Conservation (phyloP, 2,888 invertebrate species). For the Noctua comes region DNA sequence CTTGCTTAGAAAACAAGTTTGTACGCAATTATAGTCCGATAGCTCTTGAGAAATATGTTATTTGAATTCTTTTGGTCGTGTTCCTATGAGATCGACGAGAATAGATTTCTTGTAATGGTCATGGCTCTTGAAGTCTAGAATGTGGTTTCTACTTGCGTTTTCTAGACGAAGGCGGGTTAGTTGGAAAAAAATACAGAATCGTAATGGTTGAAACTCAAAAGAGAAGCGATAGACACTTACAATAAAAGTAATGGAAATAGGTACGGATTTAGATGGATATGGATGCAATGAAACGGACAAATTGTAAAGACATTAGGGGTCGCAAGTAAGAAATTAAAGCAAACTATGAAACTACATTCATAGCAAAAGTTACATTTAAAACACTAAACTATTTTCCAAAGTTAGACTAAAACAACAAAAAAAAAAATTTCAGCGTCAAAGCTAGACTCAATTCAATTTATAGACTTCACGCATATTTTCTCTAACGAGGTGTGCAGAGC, state of each 20-base stretch:
- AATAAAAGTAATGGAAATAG: neutral
- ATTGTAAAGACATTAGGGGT: neutral
- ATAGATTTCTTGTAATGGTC: slow-evolving; percentile 46
- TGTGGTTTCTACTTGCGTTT: slow-evolving; percentile 32
- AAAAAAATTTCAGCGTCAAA: neutral
- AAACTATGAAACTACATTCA: neutral
- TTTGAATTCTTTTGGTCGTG: slow-evolving; percentile 60
- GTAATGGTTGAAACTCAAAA: neutral
- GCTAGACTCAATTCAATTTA: neutral
- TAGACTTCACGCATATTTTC: slow-evolving; percentile 21
- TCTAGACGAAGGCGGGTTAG: neutral
- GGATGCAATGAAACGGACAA: neutral
- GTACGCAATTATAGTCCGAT: slow-evolving; percentile 67
- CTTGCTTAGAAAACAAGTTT: slow-evolving; percentile 74
- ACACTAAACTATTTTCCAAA: neutral
- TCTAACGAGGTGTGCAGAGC: slow-evolving; percentile 14
- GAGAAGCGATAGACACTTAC: neutral
- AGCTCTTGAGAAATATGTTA: slow-evolving; percentile 68
- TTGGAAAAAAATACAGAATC: neutral
- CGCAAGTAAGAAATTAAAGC: neutral
- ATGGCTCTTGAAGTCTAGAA: slow-evolving; percentile 32
- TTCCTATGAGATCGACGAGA: slow-evolving; percentile 50
- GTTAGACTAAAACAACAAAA: neutral
- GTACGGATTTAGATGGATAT: neutral
- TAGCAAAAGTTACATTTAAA: no score